A percentile compares a stretch with the other conserved stretches of the same genome.
Conservation (phyloP, 2,113 vertebrate genomes). For the Mastomys coucha region DNA sequence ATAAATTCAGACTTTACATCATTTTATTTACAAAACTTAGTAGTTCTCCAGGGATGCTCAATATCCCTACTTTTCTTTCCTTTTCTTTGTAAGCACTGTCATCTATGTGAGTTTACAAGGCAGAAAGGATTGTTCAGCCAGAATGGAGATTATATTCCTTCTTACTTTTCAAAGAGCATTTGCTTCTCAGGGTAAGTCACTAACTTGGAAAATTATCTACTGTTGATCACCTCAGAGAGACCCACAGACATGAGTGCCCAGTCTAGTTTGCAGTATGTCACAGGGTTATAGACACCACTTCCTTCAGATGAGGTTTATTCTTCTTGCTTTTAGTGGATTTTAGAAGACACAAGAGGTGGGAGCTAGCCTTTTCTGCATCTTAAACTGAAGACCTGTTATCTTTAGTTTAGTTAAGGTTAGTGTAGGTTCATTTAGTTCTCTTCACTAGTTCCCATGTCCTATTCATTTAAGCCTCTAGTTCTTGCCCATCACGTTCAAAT, state of each 20-base stretch:
- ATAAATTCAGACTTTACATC: background rate
- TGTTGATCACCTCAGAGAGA: background rate
- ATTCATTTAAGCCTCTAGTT: background rate
- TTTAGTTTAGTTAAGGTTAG: background rate
- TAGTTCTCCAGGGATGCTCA: background rate
- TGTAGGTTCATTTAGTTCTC: background rate
- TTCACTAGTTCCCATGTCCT: background rate
- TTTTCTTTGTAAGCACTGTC: background rate
- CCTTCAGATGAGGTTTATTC: background rate
- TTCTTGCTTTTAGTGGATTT: constrained; percentile 3
- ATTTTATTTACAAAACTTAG: background rate
- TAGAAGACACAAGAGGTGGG: background rate
- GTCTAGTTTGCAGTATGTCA: background rate
- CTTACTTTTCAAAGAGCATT: background rate
- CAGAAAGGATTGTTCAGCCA: background rate
- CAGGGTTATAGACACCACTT: background rate
- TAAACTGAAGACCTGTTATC: background rate
- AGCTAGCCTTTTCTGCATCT: constrained; percentile 6
- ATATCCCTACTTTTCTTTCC: background rate
- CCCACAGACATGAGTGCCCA: background rate
- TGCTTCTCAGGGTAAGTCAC: background rate
- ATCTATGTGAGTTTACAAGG: constrained; percentile 9
- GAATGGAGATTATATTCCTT: background rate
- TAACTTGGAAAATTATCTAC: background rate
- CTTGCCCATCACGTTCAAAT: background rate